These are phyloP conservation scores for Triplophysa bombifrons DNA, from an alignment of 2,797 vertebrate species.

Conservation along the genomic window DNA sequence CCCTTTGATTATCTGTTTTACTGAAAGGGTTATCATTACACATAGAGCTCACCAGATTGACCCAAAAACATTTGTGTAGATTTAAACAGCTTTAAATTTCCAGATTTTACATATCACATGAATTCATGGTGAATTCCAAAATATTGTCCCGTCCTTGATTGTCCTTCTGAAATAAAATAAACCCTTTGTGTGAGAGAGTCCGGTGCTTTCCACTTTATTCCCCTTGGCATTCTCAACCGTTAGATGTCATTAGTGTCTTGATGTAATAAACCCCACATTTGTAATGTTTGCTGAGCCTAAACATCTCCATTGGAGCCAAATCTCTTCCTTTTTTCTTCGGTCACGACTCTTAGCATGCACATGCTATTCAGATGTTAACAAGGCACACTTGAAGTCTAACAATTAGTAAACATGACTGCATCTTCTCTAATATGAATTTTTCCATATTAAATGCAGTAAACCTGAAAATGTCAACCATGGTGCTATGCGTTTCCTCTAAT, in stretches of 20 bases:
- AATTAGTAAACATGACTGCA: conserved; percentile 25
- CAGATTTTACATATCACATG: neutral
- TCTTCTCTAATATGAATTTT: conserved; percentile 26
- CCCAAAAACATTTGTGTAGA: neutral
- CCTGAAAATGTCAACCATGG: conserved; percentile 27
- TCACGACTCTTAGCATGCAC: conserved; percentile 9
- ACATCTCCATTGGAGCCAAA: conserved; percentile 24
- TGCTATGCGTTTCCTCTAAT: conserved; percentile 29
- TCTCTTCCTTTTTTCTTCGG: conserved; percentile 13
- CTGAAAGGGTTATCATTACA: neutral
- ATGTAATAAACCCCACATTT: conserved; percentile 34
- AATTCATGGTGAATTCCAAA: conserved; percentile 27
- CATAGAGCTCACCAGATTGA: neutral
- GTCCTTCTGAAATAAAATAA: neutral
- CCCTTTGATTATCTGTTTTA: neutral
- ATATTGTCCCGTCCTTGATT: conserved; percentile 20
- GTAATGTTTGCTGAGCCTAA: conserved; percentile 23
- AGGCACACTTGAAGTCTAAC: conserved; percentile 12
- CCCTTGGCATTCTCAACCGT: conserved; percentile 9
- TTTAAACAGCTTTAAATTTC: neutral
- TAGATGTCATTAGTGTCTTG: conserved; percentile 32
- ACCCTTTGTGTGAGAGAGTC: conserved; percentile 21
- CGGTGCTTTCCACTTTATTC: conserved; percentile 50
- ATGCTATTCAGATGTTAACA: conserved; percentile 16
- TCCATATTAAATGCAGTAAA: conserved; percentile 20